phyloP scores from a whole-genome alignment of 2,888 invertebrate genomes.

The Calameuta pallipes region DNA sequence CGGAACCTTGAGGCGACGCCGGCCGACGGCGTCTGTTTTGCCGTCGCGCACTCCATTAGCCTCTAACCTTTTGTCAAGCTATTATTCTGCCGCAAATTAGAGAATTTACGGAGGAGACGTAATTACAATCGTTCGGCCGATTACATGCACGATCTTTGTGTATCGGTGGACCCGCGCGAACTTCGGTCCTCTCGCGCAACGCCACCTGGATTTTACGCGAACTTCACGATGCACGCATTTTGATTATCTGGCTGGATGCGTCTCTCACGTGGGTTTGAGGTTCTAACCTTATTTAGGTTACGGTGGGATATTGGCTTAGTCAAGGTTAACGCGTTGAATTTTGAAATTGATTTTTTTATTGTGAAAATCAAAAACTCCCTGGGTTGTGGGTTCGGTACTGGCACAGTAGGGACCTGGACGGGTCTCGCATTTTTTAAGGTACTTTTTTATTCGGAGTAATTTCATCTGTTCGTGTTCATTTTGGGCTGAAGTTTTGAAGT shows the following conservation, averaged over 20 bases:
- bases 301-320: background rate
- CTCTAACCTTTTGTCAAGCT: background rate
- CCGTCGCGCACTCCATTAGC: background rate
- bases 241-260: background rate
- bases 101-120: background rate
- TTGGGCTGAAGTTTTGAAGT: background rate
- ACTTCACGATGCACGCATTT: background rate
- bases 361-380: background rate
- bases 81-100: background rate
- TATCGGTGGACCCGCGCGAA: background rate
- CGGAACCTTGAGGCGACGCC: background rate
- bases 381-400: too few species aligned
- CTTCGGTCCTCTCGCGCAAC: background rate
- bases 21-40: background rate
- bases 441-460: background rate
- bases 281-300: background rate
- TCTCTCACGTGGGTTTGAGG: background rate
- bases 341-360: background rate
- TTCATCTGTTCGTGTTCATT: background rate
- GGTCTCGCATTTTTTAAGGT: too few species aligned
- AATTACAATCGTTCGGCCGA: background rate
- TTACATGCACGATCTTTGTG: background rate
- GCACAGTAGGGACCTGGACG: too few species aligned
- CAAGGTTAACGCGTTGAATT: background rate
- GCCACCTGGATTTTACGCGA: background rate